Evolutionary conservation across 2,797 vertebrate species (phyloP).

Genomic region (Pangasius larnaudii): DNA sequence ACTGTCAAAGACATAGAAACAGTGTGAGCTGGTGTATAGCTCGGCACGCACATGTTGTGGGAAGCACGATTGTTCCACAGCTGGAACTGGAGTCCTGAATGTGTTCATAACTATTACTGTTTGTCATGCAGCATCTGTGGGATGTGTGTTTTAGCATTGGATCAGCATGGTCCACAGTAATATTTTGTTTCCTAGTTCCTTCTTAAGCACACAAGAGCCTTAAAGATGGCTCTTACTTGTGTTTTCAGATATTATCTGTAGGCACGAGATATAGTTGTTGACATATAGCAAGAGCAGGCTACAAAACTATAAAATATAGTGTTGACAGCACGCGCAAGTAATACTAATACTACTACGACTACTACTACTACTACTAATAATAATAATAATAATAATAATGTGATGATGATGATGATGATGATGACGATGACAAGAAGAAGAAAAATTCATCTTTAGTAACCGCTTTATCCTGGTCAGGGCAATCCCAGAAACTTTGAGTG

Average conservation of each 20-base stretch:
- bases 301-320: no score
- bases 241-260: not conserved
- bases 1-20: not conserved
- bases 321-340: not conserved
- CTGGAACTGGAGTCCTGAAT: conserved; percentile 4
- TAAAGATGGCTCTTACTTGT: not conserved
- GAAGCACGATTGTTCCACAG: conserved; percentile 6
- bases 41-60: not conserved
- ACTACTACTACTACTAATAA: not conserved
- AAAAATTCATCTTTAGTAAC: not conserved
- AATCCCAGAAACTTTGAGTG: not conserved
- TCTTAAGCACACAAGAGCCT: not conserved
- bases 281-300: not conserved
- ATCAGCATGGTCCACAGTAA: not conserved
- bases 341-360: not conserved
- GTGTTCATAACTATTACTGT: conserved; percentile 12
- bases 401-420: no score
- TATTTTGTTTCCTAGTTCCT: not conserved
- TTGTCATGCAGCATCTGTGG: conserved; percentile 1
- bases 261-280: not conserved
- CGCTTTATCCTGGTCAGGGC: not conserved
- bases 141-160: not conserved
- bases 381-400: not conserved
- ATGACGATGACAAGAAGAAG: not conserved
- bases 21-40: conserved; percentile 2